A percentile compares a stretch with the other conserved stretches of the same genome.
phyloP scores from a whole-genome alignment of 2,888 invertebrate genomes.

The Gnatocerus cornutus region DNA sequence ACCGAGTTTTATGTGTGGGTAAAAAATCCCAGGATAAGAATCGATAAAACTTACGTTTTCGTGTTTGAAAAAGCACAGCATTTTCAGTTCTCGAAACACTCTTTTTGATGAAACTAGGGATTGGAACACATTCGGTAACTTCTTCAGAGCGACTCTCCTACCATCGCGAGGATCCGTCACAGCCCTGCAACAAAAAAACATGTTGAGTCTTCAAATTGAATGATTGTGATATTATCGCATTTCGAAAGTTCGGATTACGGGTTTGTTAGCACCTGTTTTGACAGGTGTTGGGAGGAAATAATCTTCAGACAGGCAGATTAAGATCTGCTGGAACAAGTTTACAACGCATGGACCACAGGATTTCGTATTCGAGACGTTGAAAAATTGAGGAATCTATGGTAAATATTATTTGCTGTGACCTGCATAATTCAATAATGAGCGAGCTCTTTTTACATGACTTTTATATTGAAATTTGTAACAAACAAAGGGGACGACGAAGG shows the following conservation, averaged over 20 bases:
- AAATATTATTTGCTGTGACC: no score
- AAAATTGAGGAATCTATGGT: no score
- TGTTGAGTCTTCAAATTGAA: slow-evolving; percentile 4
- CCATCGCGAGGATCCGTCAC: slow-evolving; percentile 99
- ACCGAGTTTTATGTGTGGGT: neutral
- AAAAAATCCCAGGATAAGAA: slow-evolving; percentile 2
- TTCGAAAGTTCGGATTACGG: neutral
- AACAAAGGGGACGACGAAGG: no score
- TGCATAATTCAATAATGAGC: no score
- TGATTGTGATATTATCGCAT: neutral
- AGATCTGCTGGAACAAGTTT: neutral
- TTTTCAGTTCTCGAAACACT: slow-evolving; percentile 98
- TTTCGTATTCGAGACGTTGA: no score
- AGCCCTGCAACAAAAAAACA: slow-evolving; percentile 83
- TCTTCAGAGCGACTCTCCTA: slow-evolving; percentile 98
- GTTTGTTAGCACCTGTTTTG: slow-evolving; percentile 13
- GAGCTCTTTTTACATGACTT: no score
- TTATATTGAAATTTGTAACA: no score
- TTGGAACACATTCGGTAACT: slow-evolving; percentile 99
- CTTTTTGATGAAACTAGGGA: slow-evolving; percentile 99
- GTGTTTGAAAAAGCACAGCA: slow-evolving; percentile 99
- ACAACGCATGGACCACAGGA: no score
- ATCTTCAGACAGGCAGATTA: neutral
- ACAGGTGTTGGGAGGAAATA: slow-evolving; percentile 4
- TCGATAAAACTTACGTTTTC: slow-evolving; percentile 90